These are phyloP conservation scores for Eriosoma lanigerum DNA, from an alignment of 1,140 invertebrate genomes.

Conservation along the genomic window DNA sequence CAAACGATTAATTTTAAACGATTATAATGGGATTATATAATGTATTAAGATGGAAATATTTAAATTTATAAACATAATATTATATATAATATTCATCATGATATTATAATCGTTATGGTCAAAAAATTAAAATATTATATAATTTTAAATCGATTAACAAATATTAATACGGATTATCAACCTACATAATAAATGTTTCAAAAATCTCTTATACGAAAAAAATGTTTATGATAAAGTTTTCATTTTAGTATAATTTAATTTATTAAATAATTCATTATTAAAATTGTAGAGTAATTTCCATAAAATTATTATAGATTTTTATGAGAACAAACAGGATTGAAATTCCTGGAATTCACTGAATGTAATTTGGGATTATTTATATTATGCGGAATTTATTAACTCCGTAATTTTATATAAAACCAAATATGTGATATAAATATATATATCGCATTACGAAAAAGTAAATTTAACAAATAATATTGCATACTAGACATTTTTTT, in stretches of 20 bases:
- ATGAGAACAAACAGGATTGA: neutral
- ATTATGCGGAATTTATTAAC: slow-evolving; percentile 7
- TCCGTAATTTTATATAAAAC: neutral
- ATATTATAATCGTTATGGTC: no score
- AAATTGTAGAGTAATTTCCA: neutral
- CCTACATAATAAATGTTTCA: neutral
- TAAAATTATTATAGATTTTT: neutral
- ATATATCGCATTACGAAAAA: neutral
- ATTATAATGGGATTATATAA: no score
- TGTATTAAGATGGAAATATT: no score
- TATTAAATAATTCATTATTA: neutral
- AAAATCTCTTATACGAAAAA: neutral
- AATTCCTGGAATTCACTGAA: neutral
- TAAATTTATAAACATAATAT: no score
- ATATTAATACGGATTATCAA: no score
- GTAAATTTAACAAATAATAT: neutral
- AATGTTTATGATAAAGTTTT: no score
- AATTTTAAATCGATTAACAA: neutral
- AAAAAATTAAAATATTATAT: no score
- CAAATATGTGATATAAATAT: neutral
- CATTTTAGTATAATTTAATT: no score
- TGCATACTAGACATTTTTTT: neutral
- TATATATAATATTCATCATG: no score
- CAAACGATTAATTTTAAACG: no score
- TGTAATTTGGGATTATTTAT: neutral